Conservation (phyloP, 30 jellyfish, hydroid and myxozoan genomes). For the Hydra vulgaris region DNA sequence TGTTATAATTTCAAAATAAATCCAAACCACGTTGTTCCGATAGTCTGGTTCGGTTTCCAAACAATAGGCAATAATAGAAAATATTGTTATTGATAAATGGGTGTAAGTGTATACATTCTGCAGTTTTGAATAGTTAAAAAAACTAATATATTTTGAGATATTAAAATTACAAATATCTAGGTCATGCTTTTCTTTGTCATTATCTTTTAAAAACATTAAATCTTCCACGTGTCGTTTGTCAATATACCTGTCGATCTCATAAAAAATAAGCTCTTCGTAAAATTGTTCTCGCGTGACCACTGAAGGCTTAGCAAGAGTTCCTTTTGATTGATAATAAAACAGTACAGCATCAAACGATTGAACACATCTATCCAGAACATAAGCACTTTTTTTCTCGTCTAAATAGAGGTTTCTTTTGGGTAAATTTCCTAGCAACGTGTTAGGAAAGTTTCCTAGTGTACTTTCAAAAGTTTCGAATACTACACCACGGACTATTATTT, state of each 20-base stretch:
- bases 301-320: constrained; percentile 47
- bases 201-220: constrained; percentile 1
- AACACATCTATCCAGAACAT: constrained; percentile 36
- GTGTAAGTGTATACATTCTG: neutral
- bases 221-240: constrained; percentile 50
- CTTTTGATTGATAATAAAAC: constrained; percentile 68
- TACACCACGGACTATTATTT: neutral
- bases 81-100: constrained; percentile 17
- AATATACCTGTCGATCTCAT: constrained; percentile 31
- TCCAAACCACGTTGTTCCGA: constrained; percentile 27
- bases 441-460: constrained; percentile 49
- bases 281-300: constrained; percentile 35
- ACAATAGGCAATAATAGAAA: constrained; percentile 37
- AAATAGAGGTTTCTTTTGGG: constrained; percentile 27
- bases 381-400: constrained; percentile 22
- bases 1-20: constrained; percentile 20
- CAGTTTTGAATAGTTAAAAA: neutral
- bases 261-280: constrained; percentile 45
- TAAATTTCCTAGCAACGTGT: constrained; percentile 56
- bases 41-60: constrained; percentile 36
- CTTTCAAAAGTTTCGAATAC: constrained; percentile 50
- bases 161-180: neutral
- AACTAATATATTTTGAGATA: neutral
- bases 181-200: neutral
- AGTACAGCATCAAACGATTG: constrained; percentile 51